phyloP scores from a whole-genome alignment of 2,888 invertebrate genomes.

The Muscina levida region DNA sequence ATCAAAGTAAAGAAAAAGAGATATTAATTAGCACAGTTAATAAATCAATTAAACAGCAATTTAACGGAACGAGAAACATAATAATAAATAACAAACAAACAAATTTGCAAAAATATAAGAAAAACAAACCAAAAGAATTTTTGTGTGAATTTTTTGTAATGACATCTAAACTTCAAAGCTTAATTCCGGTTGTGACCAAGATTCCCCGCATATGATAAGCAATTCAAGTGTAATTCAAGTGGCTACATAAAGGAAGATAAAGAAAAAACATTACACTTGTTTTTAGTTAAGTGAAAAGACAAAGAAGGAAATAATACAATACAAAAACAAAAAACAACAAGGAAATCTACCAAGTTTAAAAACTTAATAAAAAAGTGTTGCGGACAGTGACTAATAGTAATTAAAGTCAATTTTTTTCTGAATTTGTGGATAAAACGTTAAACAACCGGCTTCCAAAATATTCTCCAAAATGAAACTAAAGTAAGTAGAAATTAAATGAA shows the following conservation, averaged over 20 bases:
- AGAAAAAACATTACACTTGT: not conserved
- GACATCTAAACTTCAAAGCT: not conserved
- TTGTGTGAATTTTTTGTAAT: not conserved
- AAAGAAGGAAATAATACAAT: conserved; percentile 18
- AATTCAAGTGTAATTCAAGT: not conserved
- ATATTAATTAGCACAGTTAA: conserved; percentile 22
- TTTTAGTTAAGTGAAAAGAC: not conserved
- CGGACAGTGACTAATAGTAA: not conserved
- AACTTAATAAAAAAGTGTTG: conserved; percentile 4
- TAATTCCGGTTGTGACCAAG: not conserved
- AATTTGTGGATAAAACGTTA: conserved; percentile 13
- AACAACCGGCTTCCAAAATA: conserved; percentile 68
- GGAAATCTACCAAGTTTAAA: not conserved
- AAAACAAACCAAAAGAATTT: conserved; percentile 5
- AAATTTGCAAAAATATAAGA: not conserved
- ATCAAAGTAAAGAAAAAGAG: not conserved
- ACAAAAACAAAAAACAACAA: conserved; percentile 20
- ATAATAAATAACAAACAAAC: conserved; percentile 9
- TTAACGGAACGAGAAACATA: not conserved
- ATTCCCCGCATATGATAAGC: not conserved
- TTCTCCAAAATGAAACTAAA: conserved; percentile 74
- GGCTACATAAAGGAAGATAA: not conserved
- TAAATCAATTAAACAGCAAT: conserved; percentile 24
- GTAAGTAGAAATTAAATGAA: conserved; percentile 70
- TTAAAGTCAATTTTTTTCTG: not conserved